phyloP scores from a whole-genome alignment of 92 coral and sea anemone species.

The Porites divaricata region DNA sequence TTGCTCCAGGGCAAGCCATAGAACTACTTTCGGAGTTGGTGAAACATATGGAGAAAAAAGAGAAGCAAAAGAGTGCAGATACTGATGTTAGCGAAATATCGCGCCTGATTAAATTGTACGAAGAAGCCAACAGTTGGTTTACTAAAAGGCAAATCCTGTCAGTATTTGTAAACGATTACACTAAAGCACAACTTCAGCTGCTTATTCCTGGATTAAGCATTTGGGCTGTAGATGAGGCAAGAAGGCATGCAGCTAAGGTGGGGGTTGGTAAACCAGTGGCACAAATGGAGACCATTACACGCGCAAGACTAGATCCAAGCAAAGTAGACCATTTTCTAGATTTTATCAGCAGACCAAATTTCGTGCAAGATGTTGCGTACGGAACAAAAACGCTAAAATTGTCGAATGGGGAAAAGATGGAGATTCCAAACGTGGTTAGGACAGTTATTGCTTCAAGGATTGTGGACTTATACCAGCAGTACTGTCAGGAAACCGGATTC shows the following conservation, averaged over 20 bases:
- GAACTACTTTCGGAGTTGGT: too few relatives aligned
- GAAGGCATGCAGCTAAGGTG: constrained; percentile 25
- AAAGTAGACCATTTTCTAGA: constrained; percentile 61
- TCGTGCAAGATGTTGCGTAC: constrained; percentile 70
- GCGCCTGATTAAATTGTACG: too few relatives aligned
- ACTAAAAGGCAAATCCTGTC: constrained; percentile 35
- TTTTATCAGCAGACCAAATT: constrained; percentile 57
- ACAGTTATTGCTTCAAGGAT: constrained; percentile 59
- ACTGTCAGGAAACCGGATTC: constrained; percentile 51
- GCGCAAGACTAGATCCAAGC: constrained; percentile 8
- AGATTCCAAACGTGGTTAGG: constrained; percentile 64
- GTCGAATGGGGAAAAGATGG: constrained; percentile 44
- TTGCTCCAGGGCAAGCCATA: too few relatives aligned
- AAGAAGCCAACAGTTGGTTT: constrained; percentile 25
- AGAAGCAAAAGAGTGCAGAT: too few relatives aligned
- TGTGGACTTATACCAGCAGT: constrained; percentile 42
- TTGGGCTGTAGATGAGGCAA: constrained; percentile 52
- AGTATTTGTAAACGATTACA: constrained; percentile 37
- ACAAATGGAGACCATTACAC: neutral
- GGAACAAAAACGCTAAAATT: constrained; percentile 59
- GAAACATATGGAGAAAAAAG: too few relatives aligned
- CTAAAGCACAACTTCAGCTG: constrained; percentile 30
- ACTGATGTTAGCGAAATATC: too few relatives aligned
- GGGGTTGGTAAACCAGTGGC: constrained; percentile 46
- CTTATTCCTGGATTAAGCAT: constrained; percentile 40